Evolutionary conservation across 2,888 invertebrate species (phyloP), one percentile per base, ranked within the genome.

Genomic region (Ochropacha duplaris): DNA sequence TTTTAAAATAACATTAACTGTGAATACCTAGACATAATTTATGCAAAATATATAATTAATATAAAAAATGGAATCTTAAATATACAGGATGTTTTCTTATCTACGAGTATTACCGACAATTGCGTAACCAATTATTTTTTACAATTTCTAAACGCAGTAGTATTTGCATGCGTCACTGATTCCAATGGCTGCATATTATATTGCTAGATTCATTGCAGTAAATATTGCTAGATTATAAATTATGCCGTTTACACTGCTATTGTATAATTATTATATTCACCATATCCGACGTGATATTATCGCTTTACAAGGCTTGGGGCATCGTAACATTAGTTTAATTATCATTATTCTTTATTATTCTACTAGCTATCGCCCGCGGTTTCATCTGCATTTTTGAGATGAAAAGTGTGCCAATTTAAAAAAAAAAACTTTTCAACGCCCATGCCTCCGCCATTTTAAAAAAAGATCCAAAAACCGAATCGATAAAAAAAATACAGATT

Each of bases 51-150:
- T n/a, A n/a, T n/a, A 31, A 36, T n/a, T n/a, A 2, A 1, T 31
- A 31, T 12, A 12, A 34, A 3, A 3, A 14, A 34, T 34, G 14
- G 2, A 2, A n/a, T 36, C 36, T 36, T n/a, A n/a, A 54, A 44
- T 57, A 52, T 44, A 58, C 56, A 61, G 57, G 36, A 50, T 51
- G 49, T 55, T 50, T 55, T 57, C 9, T 14, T 9, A 19, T 44
- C 44, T 19, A n/a, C n/a, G n/a, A n/a, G n/a, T n/a, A 36, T 36
- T 44, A 16, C 19, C 16, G 3, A 14, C 44, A 5, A 44, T 44
- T 19, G 19, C 19, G 2, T 19, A 9, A 9, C 19, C 9, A 19
- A 44, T 19, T 44, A 8, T 2, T 9, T 44, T 44, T 44, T 44
- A 44, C 19, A 44, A 44, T 19, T 9, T n/a, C 2, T 44, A 44